A percentile compares a stretch with the other conserved stretches of the same genome.
Conservation (phyloP, 2,797 vertebrate species). For the Graptemys geographica region DNA sequence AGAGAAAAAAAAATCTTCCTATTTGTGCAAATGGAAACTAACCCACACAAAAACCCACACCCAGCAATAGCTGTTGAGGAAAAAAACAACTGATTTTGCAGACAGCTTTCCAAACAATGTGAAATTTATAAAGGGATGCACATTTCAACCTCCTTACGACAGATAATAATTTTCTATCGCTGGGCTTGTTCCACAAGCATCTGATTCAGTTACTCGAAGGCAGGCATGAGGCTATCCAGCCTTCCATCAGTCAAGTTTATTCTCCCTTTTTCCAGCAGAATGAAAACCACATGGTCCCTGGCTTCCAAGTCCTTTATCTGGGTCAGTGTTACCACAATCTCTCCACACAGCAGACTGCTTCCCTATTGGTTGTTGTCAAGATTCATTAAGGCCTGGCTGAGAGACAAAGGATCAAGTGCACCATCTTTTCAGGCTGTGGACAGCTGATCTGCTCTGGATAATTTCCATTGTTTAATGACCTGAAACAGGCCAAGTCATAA, state of each 20-base stretch:
- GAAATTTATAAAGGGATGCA: neutral
- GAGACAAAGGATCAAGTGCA: slow-evolving; percentile 28
- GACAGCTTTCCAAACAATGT: neutral
- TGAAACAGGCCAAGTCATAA: slow-evolving; percentile 23
- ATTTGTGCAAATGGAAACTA: neutral
- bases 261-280: neutral
- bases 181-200: neutral
- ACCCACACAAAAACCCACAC: neutral
- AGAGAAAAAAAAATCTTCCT: neutral
- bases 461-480: slow-evolving; percentile 76
- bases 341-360: neutral
- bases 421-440: slow-evolving; percentile 22
- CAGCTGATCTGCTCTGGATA: slow-evolving; percentile 50
- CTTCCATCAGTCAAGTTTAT: neutral
- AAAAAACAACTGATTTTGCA: neutral
- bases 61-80: neutral
- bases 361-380: slow-evolving; percentile 2
- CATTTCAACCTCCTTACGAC: neutral
- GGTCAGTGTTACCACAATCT: slow-evolving; percentile 50
- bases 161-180: neutral
- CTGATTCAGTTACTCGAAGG: neutral
- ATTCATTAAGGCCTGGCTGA: slow-evolving; percentile 59
- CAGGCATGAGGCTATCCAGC: neutral
- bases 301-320: slow-evolving; percentile 53
- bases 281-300: neutral